Base-by-base conservation (phyloP, 2,113 vertebrate species). In the Coracopsis vasa region DNA sequence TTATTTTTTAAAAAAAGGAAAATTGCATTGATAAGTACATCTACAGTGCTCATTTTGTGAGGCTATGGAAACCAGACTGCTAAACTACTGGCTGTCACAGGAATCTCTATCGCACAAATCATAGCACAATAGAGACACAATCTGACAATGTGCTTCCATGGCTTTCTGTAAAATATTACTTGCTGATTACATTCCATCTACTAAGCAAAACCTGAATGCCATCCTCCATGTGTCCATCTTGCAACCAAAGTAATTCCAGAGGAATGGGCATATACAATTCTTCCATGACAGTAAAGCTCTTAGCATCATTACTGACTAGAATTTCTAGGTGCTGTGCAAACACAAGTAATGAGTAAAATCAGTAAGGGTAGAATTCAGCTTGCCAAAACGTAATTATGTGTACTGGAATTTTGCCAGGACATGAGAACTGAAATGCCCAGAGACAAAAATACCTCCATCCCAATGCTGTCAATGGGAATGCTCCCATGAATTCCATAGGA, bases 401-500 rank as follows among this genome's bases (percentile, higher is more conserved):
- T 28, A 75, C 5, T 88, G 61, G 80, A 95, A 92, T 82, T 85
- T 91, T 90, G 13, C 53, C 37, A 92, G 27, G 24, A 70, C 19
- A 78, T 74, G 31, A 70, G 66, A 75, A 90, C 82, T 85, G 51
- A 85, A 95, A 84, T 29, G 2, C 33, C 23, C 28, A 71, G 47
- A 92, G 61, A 3, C 42, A 93, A 93, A 93, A 67, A 53, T 44
- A 82, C 62, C 23, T 83, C 44, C 24, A 61, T 84, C 33, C 17
- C 29, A 60, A 48, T 77, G 51, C 29, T 88, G 53, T 41, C 71
- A 86, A 16, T 42, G 19, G 72, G 62, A 92, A 90, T 10, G 20
- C 35, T 90, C 71, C 78, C 82, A 92, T 23, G n/a, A 82, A 94
- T 92, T 77, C 77, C 29, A 31, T 69, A 73, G 77, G 45, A 24